These are phyloP conservation scores for Gobiocypris rarus DNA, from an alignment of 2,113 vertebrate genomes.

Conservation along the genomic window DNA sequence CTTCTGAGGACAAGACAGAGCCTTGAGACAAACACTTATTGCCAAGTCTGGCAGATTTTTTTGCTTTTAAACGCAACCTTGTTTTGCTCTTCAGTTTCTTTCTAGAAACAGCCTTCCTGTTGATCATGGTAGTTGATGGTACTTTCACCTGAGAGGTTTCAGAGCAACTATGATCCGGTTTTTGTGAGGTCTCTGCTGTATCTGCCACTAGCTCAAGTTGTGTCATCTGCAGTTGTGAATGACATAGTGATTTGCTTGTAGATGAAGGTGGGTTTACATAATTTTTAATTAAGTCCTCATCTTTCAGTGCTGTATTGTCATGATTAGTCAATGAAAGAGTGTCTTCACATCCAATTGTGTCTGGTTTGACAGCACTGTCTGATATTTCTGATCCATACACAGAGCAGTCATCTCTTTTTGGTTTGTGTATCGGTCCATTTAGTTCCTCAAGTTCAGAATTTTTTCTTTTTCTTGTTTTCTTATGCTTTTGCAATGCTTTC, in stretches of 20 bases:
- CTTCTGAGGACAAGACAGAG: background rate
- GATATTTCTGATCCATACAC: background rate
- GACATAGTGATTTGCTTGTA: background rate
- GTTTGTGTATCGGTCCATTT: background rate
- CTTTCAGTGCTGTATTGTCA: background rate
- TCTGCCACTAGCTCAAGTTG: background rate
- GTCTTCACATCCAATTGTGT: background rate
- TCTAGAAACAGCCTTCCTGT: background rate
- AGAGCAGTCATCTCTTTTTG: background rate
- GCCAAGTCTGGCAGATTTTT: background rate
- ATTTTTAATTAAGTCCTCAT: background rate
- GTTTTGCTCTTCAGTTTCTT: constrained; percentile 7
- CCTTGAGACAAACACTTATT: constrained; percentile 1
- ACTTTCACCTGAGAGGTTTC: background rate
- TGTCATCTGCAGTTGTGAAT: background rate
- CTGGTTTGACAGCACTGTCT: background rate
- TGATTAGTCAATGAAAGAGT: background rate
- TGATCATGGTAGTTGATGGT: background rate
- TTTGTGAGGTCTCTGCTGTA: constrained; percentile 19
- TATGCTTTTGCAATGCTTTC: background rate
- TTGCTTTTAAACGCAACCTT: constrained; percentile 3
- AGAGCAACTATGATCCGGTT: background rate
- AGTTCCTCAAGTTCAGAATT: background rate
- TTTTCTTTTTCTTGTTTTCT: constrained; percentile 32
- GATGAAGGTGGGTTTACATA: background rate